phyloP scores from a whole-genome alignment of 2,888 invertebrate species.

The Liopterus haemorrhoidalis region DNA sequence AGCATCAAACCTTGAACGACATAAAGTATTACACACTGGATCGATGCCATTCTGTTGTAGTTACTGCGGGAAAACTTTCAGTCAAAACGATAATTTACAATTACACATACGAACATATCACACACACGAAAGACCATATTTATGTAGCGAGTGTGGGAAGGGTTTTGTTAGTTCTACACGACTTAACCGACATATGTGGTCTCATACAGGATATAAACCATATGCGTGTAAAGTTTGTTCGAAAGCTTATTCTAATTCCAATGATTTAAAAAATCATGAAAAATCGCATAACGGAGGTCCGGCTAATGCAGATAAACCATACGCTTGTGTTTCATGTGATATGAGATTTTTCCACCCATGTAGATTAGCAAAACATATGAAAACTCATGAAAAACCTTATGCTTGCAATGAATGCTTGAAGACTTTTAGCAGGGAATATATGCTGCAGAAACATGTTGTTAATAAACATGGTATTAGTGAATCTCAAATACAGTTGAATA shows the following conservation, averaged over 20 bases:
- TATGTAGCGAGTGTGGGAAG: conserved; percentile 43
- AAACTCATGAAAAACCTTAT: conserved; percentile 42
- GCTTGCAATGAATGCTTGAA: conserved; percentile 37
- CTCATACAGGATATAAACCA: conserved; percentile 41
- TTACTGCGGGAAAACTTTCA: conserved; percentile 42
- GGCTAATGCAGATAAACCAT: conserved; percentile 36
- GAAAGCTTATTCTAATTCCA: conserved; percentile 40
- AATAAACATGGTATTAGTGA: conserved; percentile 32
- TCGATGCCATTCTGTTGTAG: conserved; percentile 40
- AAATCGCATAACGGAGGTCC: conserved; percentile 32
- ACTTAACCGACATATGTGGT: conserved; percentile 43
- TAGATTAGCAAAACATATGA: conserved; percentile 48
- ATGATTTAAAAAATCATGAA: conserved; percentile 41
- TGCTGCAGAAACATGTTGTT: conserved; percentile 36
- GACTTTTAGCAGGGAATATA: conserved; percentile 34
- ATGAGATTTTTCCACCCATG: conserved; percentile 43
- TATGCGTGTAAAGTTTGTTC: conserved; percentile 39
- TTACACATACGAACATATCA: conserved; percentile 42
- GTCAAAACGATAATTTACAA: conserved; percentile 41
- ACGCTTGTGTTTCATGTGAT: conserved; percentile 38
- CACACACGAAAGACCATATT: conserved; percentile 41
- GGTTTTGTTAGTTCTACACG: conserved; percentile 42
- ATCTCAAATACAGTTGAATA: conserved; percentile 8
- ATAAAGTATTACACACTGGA: conserved; percentile 41
- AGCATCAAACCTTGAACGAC: conserved; percentile 41